Evolutionary conservation across 2,113 vertebrate genomes (phyloP).

Genomic region (Limnothrissa miodon): DNA sequence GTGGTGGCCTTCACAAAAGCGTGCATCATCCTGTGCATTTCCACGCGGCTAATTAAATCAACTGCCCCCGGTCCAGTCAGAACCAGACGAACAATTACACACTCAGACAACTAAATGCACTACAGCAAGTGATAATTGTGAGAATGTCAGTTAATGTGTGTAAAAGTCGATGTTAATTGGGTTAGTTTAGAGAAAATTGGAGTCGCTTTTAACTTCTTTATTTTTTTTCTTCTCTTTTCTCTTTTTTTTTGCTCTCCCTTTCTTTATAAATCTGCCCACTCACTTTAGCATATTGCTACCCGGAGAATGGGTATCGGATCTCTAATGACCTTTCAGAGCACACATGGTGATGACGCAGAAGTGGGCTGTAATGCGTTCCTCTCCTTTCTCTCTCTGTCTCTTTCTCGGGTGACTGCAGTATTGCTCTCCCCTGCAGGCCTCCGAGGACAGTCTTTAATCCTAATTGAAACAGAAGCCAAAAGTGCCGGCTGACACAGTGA

Average conservation of each 20-base stretch:
- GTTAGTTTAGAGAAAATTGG: neutral
- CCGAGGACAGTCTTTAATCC: conserved; percentile 11
- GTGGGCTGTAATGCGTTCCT: neutral
- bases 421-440: neutral
- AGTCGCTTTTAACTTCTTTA: conserved; percentile 3
- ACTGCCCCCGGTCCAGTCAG: neutral
- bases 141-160: neutral
- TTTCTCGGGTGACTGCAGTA: neutral
- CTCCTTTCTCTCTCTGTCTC: neutral
- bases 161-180: conserved; percentile 11
- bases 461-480: conserved; percentile 27
- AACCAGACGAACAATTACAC: conserved; percentile 8
- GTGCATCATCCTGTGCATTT: neutral
- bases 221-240: neutral
- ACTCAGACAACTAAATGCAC: neutral
- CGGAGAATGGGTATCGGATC: neutral
- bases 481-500: neutral
- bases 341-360: neutral
- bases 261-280: neutral
- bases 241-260: neutral
- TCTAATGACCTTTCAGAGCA: neutral
- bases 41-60: neutral
- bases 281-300: neutral
- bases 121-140: conserved; percentile 9
- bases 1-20: neutral